Evolutionary conservation across 2,113 vertebrate genomes (phyloP).

Genomic region (Alexandromys fortis): DNA sequence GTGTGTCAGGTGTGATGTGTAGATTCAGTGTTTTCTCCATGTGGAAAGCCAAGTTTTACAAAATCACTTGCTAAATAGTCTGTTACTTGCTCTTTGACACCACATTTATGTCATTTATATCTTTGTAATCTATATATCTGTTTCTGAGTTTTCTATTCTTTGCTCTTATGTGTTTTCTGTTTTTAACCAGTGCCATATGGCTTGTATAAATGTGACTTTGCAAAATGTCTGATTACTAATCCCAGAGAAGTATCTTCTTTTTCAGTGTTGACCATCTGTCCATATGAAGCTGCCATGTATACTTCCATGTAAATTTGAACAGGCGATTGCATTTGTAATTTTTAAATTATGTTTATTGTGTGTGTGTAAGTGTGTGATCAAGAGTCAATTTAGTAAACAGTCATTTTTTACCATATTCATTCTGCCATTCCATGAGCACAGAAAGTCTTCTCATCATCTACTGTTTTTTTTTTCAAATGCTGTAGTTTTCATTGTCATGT

Average conservation of each 20-base stretch:
- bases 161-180: background rate
- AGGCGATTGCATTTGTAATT: background rate
- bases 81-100: background rate
- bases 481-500: background rate
- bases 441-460: background rate
- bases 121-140: background rate
- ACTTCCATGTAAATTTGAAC: background rate
- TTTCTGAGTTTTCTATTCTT: slow-evolving; percentile 32
- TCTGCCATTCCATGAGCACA: background rate
- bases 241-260: background rate
- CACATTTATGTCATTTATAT: background rate
- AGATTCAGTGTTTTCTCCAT: background rate
- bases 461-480: background rate
- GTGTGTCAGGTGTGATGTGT: background rate
- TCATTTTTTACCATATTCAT: background rate
- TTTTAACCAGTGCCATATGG: background rate
- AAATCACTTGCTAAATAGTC: background rate
- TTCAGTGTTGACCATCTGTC: background rate
- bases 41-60: background rate
- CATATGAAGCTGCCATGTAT: background rate
- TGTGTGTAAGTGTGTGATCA: background rate
- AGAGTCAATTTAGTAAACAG: background rate
- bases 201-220: slow-evolving; percentile 20
- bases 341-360: background rate
- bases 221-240: background rate